Evolutionary conservation across 2,888 invertebrate genomes (phyloP), one percentile per base, ranked within the genome.

Genomic region (Congeria kusceri): DNA sequence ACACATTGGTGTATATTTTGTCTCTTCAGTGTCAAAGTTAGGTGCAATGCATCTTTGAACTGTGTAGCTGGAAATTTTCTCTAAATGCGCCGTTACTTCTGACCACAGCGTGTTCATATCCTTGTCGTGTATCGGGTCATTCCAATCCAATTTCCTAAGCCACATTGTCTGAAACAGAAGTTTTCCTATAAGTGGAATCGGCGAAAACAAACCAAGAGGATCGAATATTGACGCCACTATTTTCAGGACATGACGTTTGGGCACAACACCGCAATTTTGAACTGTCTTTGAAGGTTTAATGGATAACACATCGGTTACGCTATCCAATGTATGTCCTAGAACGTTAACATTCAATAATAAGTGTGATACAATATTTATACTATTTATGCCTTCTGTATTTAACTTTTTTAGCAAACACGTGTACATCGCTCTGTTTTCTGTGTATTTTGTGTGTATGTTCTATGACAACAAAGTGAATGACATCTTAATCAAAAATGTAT

Each of bases 281-380:
- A 49, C 3, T 49, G 20, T 49, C 4, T 5, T 20, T 9, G 7
- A 9, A 9, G 4, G 4, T 49, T 47, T 69, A 13, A 69, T 28
- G 7, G 46, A 11, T 25, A 69, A 18, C 7, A n/a, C 47, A 53
- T 69, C 69, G 28, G 28, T 49, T 3, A 27, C 20, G 27, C 20
- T 71, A 27, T 77, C 46, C 70, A 57, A 77, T 27, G 15, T 47
- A 15, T 47, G 44, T 32, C 76, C 76, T 3, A 76, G 65, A 3
- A 70, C 61, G 20, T 32, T 56, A 7, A 59, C 53, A n/a, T 15
- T 56, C 11, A n/a, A n/a, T n/a, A n/a, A n/a, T n/a, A n/a, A n/a
- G n/a, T n/a, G n/a, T n/a, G n/a, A n/a, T n/a, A n/a, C n/a, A n/a
- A n/a, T n/a, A n/a, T n/a, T n/a, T n/a, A n/a, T n/a, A n/a, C n/a